phyloP scores from a whole-genome alignment of 2,888 invertebrate genomes.

The Pantelozetes paolii region DNA sequence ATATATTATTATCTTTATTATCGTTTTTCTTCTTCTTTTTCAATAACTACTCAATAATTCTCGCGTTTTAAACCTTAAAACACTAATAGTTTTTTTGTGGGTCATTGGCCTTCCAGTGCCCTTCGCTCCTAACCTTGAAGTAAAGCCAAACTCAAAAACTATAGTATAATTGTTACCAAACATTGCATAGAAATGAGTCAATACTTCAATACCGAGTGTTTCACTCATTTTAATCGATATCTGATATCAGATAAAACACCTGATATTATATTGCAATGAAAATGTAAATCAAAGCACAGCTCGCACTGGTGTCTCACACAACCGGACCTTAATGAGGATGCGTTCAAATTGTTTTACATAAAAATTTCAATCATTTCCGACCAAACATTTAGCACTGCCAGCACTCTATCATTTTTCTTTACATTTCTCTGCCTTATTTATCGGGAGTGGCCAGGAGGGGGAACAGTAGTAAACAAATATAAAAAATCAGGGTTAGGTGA shows the following conservation, averaged over 20 bases:
- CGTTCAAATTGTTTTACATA: neutral
- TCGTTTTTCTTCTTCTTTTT: neutral
- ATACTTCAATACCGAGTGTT: neutral
- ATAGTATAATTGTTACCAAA: neutral
- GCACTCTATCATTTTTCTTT: neutral
- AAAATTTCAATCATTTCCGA: slow-evolving; percentile 17
- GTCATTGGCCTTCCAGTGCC: slow-evolving; percentile 4
- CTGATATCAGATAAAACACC: neutral
- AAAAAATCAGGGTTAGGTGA: too few relatives aligned
- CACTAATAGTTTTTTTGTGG: neutral
- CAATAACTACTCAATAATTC: neutral
- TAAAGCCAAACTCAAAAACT: neutral
- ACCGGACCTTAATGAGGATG: slow-evolving; percentile 21
- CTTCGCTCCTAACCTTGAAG: neutral
- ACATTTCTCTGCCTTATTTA: neutral
- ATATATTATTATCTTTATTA: neutral
- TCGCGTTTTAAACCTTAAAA: neutral
- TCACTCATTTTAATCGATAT: neutral
- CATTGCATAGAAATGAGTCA: neutral
- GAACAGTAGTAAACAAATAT: too few relatives aligned
- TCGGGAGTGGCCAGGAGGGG: too few relatives aligned
- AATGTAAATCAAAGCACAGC: neutral
- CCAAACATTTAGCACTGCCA: neutral
- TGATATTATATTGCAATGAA: neutral
- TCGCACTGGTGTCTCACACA: neutral